Base-by-base conservation (phyloP, 2,888 invertebrate species). In the Conomelus anceps region DNA sequence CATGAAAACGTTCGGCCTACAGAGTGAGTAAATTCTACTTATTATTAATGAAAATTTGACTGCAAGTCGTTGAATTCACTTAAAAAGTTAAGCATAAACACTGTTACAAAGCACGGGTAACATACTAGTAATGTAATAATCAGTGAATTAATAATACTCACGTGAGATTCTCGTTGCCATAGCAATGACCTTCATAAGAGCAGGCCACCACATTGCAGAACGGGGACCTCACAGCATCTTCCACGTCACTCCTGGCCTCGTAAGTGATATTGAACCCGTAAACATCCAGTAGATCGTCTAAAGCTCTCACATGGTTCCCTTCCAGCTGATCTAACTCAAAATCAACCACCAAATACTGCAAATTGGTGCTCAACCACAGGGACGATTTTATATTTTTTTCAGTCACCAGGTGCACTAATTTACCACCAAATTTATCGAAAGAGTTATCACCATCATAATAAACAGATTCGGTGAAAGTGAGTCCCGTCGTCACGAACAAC, bases 231-330 rank as follows among this genome's bases (percentile, higher is more conserved):
- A 91, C 90, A 6, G 89, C 88, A 11, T 87, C 84, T 20, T 88
- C 88, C 23, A 93, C 94, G 4, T 94, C 93, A n/a, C 94, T 93
- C 89, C 94, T 94, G 91, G 98, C 96, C 92, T 98, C 97, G 93
- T 98, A 98, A 24, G 98, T 98, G 92, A 98, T 96, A 94, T 98
- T 98, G 94, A 98, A 98, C 20, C 98, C 98, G 92, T 96, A 98
- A 84, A 98, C 97, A 90, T 98, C 96, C 90, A 98, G 94, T 29
- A 98, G 94, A 89, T 96, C 96, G 92, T 97, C 95, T 91, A 97
- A 94, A 0, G 97, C 98, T 6, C 98, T 94, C 89, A 98, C 94
- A 93, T 98, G 98, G 29, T 97, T 96, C 11, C 97, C 97, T 92
- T 97, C 97, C 90, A 96, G 94, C 23, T 95, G 94, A 91, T 96